These are phyloP conservation scores for Lacerta bilineata DNA, from an alignment of 2,797 vertebrate genomes.

Conservation along the genomic window DNA sequence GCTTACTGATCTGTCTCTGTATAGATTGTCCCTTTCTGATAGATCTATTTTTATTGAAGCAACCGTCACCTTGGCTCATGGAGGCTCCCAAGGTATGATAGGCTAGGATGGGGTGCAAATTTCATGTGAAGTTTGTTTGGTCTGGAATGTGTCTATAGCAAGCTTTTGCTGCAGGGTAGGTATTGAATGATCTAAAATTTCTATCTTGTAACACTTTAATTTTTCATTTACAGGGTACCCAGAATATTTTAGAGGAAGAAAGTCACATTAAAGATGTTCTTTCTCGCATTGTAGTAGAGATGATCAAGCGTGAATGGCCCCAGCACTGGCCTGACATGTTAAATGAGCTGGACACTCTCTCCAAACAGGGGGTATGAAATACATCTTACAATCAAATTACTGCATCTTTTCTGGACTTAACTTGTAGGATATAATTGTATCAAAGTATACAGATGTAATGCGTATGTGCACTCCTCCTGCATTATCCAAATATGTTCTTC, in stretches of 20 bases:
- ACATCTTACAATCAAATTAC: not conserved
- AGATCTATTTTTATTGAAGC: constrained; percentile 3
- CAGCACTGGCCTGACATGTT: constrained; percentile 98
- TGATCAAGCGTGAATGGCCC: constrained; percentile 99
- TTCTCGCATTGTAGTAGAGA: constrained; percentile 95
- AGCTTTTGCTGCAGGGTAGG: not conserved
- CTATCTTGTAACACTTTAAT: not conserved
- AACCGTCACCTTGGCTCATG: not conserved
- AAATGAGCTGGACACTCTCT: constrained; percentile 92
- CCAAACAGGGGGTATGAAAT: constrained; percentile 89
- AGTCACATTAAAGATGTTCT: constrained; percentile 96
- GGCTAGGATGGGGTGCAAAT: not conserved
- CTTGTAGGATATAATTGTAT: not conserved
- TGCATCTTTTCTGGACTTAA: constrained; percentile 33
- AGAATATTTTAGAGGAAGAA: constrained; percentile 93
- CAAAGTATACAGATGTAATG: not conserved
- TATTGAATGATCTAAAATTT: not conserved
- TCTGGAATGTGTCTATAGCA: not conserved
- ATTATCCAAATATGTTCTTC: not conserved
- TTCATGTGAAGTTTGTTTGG: not conserved
- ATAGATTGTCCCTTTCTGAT: not conserved
- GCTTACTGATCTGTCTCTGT: not conserved
- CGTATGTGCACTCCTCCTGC: not conserved
- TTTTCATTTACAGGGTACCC: constrained; percentile 86
- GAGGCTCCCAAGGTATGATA: not conserved